These are phyloP conservation scores for Tenthredo distinguenda DNA, from an alignment of 2,888 invertebrate genomes.

Conservation along the genomic window DNA sequence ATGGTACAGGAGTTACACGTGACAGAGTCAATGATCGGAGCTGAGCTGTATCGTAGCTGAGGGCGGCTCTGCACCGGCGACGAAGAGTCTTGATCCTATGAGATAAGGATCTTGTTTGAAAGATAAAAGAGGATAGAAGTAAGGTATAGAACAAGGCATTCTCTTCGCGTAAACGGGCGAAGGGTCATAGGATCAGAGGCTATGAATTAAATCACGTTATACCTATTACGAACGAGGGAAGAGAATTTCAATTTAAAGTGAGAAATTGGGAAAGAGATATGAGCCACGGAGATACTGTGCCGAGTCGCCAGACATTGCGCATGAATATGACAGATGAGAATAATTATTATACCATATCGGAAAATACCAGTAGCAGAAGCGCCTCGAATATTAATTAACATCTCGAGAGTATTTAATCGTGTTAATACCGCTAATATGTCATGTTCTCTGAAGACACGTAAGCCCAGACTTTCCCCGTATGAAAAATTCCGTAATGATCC, in stretches of 20 bases:
- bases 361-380: conserved; percentile 5
- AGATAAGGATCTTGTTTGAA: conserved; percentile 38
- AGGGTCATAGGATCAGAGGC: conserved; percentile 39
- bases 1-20: conserved; percentile 36
- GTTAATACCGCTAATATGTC: not conserved
- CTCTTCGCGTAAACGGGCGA: conserved; percentile 36
- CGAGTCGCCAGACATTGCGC: not conserved
- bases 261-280: not conserved
- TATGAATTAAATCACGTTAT: conserved; percentile 45
- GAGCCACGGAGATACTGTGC: not conserved
- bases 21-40: conserved; percentile 50
- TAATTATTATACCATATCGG: not conserved
- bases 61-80: conserved; percentile 25
- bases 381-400: conserved; percentile 14
- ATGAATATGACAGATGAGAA: not conserved
- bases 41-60: not conserved
- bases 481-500: conserved; percentile 15
- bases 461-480: not conserved
- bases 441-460: conserved; percentile 15
- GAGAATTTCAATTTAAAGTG: conserved; percentile 26
- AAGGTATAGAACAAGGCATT: conserved; percentile 50
- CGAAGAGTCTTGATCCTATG: conserved; percentile 41
- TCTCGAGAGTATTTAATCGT: not conserved
- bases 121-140: conserved; percentile 45
- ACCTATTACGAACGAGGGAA: conserved; percentile 41